Percentiles rank a stretch among this genome's conserved stretches.
These are phyloP conservation scores for Sinocyclocheilus rhinocerous DNA, from an alignment of 2,113 vertebrate species.

Conservation along the genomic window DNA sequence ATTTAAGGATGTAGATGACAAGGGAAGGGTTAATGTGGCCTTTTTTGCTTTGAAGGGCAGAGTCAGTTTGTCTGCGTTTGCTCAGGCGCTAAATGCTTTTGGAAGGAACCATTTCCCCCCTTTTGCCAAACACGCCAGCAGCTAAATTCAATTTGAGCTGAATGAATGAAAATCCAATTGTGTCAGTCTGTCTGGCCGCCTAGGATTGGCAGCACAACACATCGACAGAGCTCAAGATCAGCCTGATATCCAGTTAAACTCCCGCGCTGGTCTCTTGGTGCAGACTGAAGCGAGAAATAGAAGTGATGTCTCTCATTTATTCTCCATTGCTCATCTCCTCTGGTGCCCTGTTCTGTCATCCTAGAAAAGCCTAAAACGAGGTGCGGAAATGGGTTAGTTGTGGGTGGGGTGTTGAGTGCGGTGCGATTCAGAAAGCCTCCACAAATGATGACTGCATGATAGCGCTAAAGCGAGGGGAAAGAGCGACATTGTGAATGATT, in stretches of 20 bases:
- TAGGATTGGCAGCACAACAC: slow-evolving; percentile 38
- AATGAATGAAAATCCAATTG: slow-evolving; percentile 58
- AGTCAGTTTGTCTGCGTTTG: slow-evolving; percentile 28
- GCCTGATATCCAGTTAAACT: slow-evolving; percentile 28
- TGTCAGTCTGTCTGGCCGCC: slow-evolving; percentile 44
- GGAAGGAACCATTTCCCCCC: slow-evolving; percentile 38
- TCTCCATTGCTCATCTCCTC: not conserved
- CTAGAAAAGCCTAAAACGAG: slow-evolving; percentile 26
- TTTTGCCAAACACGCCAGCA: slow-evolving; percentile 39
- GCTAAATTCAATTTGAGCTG: slow-evolving; percentile 51
- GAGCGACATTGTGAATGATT: slow-evolving; percentile 74
- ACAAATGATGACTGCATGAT: slow-evolving; percentile 9
- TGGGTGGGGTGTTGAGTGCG: slow-evolving; percentile 14
- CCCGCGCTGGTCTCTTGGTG: not conserved
- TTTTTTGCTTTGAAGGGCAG: not conserved
- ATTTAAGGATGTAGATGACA: not conserved
- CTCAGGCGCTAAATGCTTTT: slow-evolving; percentile 31
- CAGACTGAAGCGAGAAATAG: slow-evolving; percentile 4
- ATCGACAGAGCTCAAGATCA: slow-evolving; percentile 31
- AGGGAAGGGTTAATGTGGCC: not conserved
- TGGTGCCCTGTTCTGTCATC: not conserved
- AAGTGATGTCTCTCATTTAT: slow-evolving; percentile 9
- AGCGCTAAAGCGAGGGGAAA: slow-evolving; percentile 45
- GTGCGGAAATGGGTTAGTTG: slow-evolving; percentile 26
- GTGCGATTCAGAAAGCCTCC: not conserved